Conservation (phyloP, 30 jellyfish, hydroid and myxozoan genomes). For the Aurelia sp. region DNA sequence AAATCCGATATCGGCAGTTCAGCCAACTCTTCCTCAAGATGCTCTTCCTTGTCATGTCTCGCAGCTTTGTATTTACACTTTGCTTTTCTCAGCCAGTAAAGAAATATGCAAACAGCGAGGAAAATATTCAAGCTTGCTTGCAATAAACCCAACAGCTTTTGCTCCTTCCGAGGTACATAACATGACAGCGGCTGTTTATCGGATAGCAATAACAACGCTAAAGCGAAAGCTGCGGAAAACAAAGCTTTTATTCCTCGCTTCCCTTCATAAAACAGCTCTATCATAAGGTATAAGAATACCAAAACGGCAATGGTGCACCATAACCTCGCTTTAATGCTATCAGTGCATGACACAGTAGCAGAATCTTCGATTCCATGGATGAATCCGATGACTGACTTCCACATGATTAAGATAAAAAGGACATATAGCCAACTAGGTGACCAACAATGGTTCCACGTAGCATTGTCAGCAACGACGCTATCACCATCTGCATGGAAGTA, state of each 20-base stretch:
- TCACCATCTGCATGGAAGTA: conserved; percentile 62
- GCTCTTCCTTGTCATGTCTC: background rate
- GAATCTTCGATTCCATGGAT: conserved; percentile 60
- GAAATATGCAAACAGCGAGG: conserved; percentile 9
- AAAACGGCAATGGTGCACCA: conserved; percentile 53
- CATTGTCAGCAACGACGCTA: conserved; percentile 5
- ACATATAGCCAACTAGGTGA: conserved; percentile 52
- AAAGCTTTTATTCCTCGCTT: conserved; percentile 9
- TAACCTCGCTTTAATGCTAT: conserved; percentile 45
- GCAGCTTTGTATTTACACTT: background rate
- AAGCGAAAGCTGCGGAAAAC: background rate
- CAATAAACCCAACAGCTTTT: conserved; percentile 3
- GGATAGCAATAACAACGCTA: conserved; percentile 4
- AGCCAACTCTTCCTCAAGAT: conserved; percentile 1
- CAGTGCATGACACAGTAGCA: conserved; percentile 21
- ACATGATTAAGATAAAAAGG: conserved; percentile 4
- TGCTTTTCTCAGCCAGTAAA: conserved; percentile 28
- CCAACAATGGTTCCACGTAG: background rate
- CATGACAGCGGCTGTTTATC: conserved; percentile 46
- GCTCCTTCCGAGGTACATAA: background rate
- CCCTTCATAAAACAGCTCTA: conserved; percentile 42
- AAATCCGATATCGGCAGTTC: conserved; percentile 23
- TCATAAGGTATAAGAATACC: conserved; percentile 5
- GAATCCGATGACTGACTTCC: conserved; percentile 55
- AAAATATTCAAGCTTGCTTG: conserved; percentile 35